These are phyloP conservation scores for Strigamia transsilvanica DNA, from an alignment of 2,888 invertebrate genomes.

Conservation along the genomic window DNA sequence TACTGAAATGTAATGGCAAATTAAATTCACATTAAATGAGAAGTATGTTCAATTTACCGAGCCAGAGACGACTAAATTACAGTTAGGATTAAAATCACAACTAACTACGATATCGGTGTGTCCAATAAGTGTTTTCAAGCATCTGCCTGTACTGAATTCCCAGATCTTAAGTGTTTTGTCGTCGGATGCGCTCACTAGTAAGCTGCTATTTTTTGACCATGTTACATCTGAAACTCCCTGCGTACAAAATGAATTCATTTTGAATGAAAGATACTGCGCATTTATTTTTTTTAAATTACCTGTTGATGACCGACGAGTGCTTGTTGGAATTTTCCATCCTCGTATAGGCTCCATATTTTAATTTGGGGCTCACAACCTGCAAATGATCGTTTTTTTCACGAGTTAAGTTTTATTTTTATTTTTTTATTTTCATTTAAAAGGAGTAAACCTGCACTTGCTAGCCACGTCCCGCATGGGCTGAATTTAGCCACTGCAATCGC, in stretches of 20 bases:
- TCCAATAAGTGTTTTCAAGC: slow-evolving; percentile 96
- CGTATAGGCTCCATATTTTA: slow-evolving; percentile 95
- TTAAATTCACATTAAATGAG: background rate
- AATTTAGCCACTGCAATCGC: slow-evolving; percentile 99
- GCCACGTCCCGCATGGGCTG: slow-evolving; percentile 98
- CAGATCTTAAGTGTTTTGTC: slow-evolving; percentile 96
- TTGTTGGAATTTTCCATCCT: slow-evolving; percentile 97
- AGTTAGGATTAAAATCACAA: slow-evolving; percentile 99
- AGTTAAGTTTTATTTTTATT: too few species aligned
- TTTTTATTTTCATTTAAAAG: too few species aligned
- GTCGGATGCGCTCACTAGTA: slow-evolving; percentile 92
- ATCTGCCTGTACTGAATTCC: slow-evolving; percentile 96
- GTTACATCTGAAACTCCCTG: slow-evolving; percentile 96
- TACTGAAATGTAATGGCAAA: slow-evolving; percentile 69
- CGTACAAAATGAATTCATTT: background rate
- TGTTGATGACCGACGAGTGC: slow-evolving; percentile 97
- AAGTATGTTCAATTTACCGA: slow-evolving; percentile 71
- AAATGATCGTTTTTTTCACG: slow-evolving; percentile 58
- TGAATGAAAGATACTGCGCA: too few species aligned
- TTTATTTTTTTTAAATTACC: too few species aligned
- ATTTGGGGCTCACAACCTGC: slow-evolving; percentile 97
- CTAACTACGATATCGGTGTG: slow-evolving; percentile 99
- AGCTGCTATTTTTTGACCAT: slow-evolving; percentile 96
- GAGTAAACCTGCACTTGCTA: slow-evolving; percentile 93
- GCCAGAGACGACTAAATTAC: slow-evolving; percentile 98